Evolutionary conservation across 2,797 vertebrate genomes (phyloP).

Genomic region (Gymnocypris eckloni): DNA sequence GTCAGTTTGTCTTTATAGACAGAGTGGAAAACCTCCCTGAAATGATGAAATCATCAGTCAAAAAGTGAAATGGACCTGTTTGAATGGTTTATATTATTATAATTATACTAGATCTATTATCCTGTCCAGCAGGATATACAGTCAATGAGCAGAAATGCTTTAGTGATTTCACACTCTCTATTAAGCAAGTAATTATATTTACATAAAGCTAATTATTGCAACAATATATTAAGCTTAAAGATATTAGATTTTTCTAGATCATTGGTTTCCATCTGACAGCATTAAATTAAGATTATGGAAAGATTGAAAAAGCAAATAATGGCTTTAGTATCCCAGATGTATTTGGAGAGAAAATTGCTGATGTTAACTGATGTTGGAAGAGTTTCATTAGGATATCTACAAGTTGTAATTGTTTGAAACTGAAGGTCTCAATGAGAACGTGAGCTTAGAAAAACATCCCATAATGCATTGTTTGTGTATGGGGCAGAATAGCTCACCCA

Average conservation of each 20-base stretch:
- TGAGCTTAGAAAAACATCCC: not conserved
- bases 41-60: not conserved
- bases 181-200: not conserved
- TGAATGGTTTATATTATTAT: conserved; percentile 11
- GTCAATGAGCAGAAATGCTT: not conserved
- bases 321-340: not conserved
- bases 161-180: not conserved
- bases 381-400: conserved; percentile 4
- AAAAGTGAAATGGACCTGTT: not conserved
- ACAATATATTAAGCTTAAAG: not conserved
- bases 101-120: not conserved
- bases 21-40: conserved; percentile 7
- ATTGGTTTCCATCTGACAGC: not conserved
- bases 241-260: not conserved
- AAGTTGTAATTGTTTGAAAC: not conserved
- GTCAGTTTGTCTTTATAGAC: too few species aligned
- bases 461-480: not conserved
- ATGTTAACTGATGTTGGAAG: not conserved
- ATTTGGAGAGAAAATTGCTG: not conserved
- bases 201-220: not conserved
- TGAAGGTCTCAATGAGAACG: not conserved
- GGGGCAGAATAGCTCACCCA: not conserved
- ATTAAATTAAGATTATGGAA: not conserved
- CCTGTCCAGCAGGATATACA: conserved; percentile 69
- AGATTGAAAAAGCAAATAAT: conserved; percentile 5